Evolutionary conservation across 1,140 invertebrate species (phyloP).

Genomic region (Drosophila ambigua): DNA sequence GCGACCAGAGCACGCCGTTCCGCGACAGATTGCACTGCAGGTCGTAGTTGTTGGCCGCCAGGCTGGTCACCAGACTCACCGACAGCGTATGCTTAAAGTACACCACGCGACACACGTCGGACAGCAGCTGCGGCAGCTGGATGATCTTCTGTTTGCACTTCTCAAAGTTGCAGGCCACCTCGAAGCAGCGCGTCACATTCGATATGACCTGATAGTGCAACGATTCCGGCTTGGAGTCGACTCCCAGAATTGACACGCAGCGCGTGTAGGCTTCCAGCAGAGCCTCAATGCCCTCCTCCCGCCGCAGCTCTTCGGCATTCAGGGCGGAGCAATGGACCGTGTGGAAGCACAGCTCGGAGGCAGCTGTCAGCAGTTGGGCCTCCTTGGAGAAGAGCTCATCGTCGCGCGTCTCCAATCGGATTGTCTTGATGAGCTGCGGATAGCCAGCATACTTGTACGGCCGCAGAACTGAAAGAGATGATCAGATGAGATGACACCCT

Average conservation of each 20-base stretch:
- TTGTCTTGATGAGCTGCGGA: conserved; percentile 98
- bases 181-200: conserved; percentile 95
- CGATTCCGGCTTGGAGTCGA: conserved; percentile 91
- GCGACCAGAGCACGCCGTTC: conserved; percentile 96
- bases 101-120: conserved; percentile 94
- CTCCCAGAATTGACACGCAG: conserved; percentile 94
- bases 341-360: conserved; percentile 97
- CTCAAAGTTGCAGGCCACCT: conserved; percentile 97
- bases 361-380: conserved; percentile 93
- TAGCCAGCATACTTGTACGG: conserved; percentile 99
- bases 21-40: conserved; percentile 96
- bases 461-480: conserved; percentile 89
- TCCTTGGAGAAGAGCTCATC: conserved; percentile 96
- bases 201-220: conserved; percentile 96
- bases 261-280: conserved; percentile 94
- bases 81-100: conserved; percentile 89
- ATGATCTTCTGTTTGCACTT: conserved; percentile 94
- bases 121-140: conserved; percentile 93
- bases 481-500: conserved; percentile 84
- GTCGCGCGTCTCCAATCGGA: conserved; percentile 96
- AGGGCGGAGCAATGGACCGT: conserved; percentile 98
- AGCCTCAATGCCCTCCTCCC: conserved; percentile 96
- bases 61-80: conserved; percentile 81
- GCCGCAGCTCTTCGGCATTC: conserved; percentile 98
- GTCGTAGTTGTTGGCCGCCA: conserved; percentile 85